A percentile compares a stretch with the other conserved stretches of the same genome.
Conservation (phyloP, 2,888 invertebrate species). For the Oegoconia quadripuncta region DNA sequence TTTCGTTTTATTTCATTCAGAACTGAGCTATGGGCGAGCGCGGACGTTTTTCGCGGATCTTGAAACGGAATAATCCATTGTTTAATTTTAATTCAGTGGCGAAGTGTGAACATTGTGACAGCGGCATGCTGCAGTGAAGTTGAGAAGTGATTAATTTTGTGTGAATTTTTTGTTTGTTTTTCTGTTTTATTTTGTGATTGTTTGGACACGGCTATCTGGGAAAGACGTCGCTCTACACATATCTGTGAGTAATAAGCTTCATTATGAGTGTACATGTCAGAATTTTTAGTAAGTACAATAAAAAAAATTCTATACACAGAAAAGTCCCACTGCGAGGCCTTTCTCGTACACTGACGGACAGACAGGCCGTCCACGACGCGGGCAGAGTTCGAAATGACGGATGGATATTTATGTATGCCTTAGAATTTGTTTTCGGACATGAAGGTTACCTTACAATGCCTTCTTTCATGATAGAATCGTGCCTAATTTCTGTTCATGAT, state of each 20-base stretch:
- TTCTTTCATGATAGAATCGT: too few relatives aligned
- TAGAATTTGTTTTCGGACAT: not conserved
- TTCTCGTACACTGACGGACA: too few relatives aligned
- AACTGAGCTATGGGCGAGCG: slow-evolving; percentile 27
- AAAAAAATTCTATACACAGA: too few relatives aligned
- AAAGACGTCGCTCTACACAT: slow-evolving; percentile 12
- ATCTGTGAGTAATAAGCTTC: slow-evolving; percentile 14
- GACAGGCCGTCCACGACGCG: not conserved
- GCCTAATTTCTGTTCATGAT: too few relatives aligned
- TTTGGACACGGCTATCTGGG: slow-evolving; percentile 10
- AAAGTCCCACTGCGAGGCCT: too few relatives aligned
- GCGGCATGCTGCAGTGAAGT: not conserved
- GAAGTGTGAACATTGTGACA: not conserved
- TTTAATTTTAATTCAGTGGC: not conserved
- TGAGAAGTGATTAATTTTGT: not conserved
- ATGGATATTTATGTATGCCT: not conserved
- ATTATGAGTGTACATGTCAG: slow-evolving; percentile 6
- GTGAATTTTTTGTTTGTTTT: not conserved
- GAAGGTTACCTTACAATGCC: not conserved
- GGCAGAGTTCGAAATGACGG: not conserved
- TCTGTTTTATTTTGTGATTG: slow-evolving; percentile 6
- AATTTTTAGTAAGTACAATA: too few relatives aligned
- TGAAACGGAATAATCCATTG: not conserved
- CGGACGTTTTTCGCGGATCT: slow-evolving; percentile 23
- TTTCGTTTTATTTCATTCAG: slow-evolving; percentile 29